phyloP scores from a whole-genome alignment of 1,140 invertebrate species.

The Eueides isabella region DNA sequence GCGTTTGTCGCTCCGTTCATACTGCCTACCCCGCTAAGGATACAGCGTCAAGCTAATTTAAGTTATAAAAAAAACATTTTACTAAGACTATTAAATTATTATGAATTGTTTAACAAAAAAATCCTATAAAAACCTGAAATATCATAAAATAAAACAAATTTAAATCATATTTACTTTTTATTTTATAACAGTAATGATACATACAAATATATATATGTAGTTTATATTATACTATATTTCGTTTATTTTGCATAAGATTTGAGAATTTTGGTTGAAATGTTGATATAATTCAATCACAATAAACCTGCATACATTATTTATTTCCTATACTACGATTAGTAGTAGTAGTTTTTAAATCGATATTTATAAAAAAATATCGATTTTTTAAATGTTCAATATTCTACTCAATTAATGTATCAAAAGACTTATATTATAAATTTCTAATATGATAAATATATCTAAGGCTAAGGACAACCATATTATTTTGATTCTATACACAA shows the following conservation, averaged over 20 bases:
- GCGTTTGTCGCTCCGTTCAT: no score
- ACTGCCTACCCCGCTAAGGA: no score
- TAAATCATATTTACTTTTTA: slow-evolving; percentile 1
- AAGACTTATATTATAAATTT: neutral
- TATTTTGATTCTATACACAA: slow-evolving; percentile 15
- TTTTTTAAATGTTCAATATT: neutral
- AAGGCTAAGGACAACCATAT: slow-evolving; percentile 10
- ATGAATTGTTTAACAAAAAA: neutral
- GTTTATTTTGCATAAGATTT: neutral
- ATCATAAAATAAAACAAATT: neutral
- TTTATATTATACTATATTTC: neutral
- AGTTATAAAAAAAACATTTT: no score
- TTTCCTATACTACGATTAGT: no score
- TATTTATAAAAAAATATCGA: neutral
- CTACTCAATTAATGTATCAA: neutral
- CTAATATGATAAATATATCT: neutral
- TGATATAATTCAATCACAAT: no score
- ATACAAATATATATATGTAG: neutral
- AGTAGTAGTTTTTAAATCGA: no score
- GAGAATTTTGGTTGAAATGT: no score
- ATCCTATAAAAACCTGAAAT: neutral
- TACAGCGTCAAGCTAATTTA: no score
- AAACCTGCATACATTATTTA: no score
- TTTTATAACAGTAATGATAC: neutral
- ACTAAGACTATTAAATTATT: no score